Conservation (phyloP, 2,113 vertebrate species). For the Alectura lathami region DNA sequence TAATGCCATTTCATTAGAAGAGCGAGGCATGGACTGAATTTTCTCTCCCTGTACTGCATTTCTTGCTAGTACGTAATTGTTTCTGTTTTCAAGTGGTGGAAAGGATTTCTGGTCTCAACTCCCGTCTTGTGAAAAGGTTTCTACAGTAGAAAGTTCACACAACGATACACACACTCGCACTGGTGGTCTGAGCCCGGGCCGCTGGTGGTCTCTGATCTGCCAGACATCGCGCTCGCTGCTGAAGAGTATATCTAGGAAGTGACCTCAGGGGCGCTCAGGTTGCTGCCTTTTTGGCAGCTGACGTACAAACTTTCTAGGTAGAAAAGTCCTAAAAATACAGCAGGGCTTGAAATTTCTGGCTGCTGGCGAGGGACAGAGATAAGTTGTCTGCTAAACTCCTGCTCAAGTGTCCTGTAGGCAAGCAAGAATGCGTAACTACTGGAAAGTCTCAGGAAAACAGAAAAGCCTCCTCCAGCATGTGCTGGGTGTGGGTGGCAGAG, state of each 20-base stretch:
- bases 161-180: neutral
- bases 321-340: constrained; percentile 68
- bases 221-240: constrained; percentile 24
- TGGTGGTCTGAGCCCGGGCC: neutral
- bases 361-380: constrained; percentile 23
- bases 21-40: neutral
- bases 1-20: neutral
- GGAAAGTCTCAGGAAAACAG: neutral
- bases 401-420: neutral
- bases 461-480: neutral
- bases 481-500: neutral
- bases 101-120: neutral
- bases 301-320: constrained; percentile 31
- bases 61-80: neutral
- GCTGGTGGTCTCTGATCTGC: neutral
- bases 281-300: constrained; percentile 55
- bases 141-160: neutral
- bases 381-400: neutral
- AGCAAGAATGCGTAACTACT: neutral
- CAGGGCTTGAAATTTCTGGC: constrained; percentile 19
- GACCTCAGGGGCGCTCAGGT: constrained; percentile 60
- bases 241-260: constrained; percentile 58
- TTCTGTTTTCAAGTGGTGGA: neutral
- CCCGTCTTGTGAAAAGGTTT: neutral
- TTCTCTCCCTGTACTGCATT: neutral